Evolutionary conservation across 1,140 invertebrate species (phyloP).

Genomic region (Leptonema lineaticorne): DNA sequence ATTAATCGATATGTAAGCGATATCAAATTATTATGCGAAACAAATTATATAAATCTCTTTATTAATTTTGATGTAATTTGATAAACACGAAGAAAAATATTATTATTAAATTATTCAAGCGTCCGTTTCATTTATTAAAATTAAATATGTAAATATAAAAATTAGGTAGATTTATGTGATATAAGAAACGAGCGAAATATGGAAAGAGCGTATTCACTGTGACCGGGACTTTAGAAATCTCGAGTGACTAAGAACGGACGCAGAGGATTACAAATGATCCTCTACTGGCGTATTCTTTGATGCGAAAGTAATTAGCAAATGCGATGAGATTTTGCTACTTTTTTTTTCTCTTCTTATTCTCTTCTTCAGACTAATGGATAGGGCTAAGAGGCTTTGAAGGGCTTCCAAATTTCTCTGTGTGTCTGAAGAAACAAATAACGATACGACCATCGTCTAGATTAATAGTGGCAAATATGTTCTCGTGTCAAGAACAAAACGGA

Average conservation of each 20-base stretch:
- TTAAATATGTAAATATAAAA: no score
- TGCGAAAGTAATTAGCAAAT: slow-evolving; percentile 24
- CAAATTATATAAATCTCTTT: no score
- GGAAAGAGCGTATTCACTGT: not conserved
- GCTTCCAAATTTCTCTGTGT: not conserved
- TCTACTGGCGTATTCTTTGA: slow-evolving; percentile 7
- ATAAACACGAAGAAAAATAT: not conserved
- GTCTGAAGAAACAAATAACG: not conserved
- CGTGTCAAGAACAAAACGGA: no score
- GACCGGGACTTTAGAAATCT: no score
- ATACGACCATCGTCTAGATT: not conserved
- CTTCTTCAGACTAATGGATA: slow-evolving; percentile 4
- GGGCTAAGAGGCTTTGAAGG: not conserved
- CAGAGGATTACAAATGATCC: slow-evolving; percentile 31
- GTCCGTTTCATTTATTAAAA: no score
- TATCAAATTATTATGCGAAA: no score
- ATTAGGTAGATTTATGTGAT: no score
- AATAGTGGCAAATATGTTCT: no score
- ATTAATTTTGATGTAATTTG: not conserved
- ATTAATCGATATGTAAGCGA: no score
- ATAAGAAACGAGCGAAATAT: not conserved
- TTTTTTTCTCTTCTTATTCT: not conserved
- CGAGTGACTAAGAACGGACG: not conserved
- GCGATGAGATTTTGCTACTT: slow-evolving; percentile 5
- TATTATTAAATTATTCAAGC: no score